These are phyloP conservation scores for Malurus alboscapulatus DNA, from an alignment of 2,113 vertebrate species.

Conservation along the genomic window DNA sequence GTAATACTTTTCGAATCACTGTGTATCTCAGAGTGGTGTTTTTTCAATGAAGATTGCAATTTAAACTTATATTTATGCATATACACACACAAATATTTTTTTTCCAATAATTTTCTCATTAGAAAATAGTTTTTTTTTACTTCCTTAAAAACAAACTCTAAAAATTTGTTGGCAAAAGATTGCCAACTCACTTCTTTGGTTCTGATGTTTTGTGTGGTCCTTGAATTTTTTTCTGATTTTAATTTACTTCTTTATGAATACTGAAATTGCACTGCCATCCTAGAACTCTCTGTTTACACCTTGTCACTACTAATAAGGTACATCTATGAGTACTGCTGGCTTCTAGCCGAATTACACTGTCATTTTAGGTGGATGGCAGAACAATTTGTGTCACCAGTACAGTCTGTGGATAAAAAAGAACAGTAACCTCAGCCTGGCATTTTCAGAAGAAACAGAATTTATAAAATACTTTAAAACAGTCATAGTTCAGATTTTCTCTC, in stretches of 20 bases:
- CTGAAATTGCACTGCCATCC: neutral
- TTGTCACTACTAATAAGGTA: neutral
- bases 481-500: neutral
- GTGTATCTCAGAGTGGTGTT: neutral
- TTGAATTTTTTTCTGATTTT: conserved; percentile 17
- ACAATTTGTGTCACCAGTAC: neutral
- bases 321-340: neutral
- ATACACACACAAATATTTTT: neutral
- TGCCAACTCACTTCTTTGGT: neutral
- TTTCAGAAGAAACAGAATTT: neutral
- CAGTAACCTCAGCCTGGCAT: neutral
- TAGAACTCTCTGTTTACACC: neutral
- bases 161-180: neutral
- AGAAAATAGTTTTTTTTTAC: neutral
- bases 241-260: conserved; percentile 17
- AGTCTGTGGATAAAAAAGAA: neutral
- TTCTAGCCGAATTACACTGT: neutral
- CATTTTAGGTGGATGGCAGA: neutral
- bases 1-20: neutral
- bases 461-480: neutral
- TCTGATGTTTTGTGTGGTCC: neutral
- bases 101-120: neutral
- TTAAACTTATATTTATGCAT: neutral
- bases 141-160: neutral
- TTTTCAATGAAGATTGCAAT: neutral